Evolutionary conservation across 2,113 vertebrate species (phyloP), one percentile per base, ranked within the genome.

Genomic region (Neodon shergylaensis): DNA sequence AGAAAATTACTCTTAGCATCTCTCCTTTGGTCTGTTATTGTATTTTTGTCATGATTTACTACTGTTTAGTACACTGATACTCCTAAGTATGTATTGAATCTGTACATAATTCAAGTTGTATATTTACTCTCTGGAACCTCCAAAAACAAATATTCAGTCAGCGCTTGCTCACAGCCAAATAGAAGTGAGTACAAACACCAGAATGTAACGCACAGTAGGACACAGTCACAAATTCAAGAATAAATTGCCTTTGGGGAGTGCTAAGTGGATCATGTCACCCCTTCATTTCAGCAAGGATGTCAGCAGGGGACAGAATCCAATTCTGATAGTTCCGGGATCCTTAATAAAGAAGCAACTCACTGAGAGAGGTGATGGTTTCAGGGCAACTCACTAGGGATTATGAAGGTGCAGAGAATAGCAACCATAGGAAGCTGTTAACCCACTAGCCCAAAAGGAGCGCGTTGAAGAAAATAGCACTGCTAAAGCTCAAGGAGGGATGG

Each of bases 261-360:
- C 13, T 82, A 90, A 95, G 47, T 68, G 22, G 42, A 68, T 79
- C 65, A 78, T 44, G 42, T 61, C 78, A 39, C 22, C 7, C 4
- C 8, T 89, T 83, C 54, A 10, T 84, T 76, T 86, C 74, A 72
- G 0, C 49, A 90, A 83, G 17, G n/a, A 65, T 95, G 47, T 81
- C 91, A 77, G 24, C 12, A 58, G 54, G 49, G 76, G 54, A 61
- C 39, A 88, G 52, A 89, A 96, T 49, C 44, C 74, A 96, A 78
- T 89, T 94, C 21, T 47, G 39, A 78, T 86, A 33, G 47, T 83
- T 78, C 42, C 61, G 54, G 68, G 94, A 91, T n/a, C 19, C 65
- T n/a, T 91, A 94, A 90, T 84, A 54, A 92, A 94, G 58, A 7
- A 70, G 81, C 52, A 72, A 54, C 65, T 76, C 86, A 81, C 68